These are phyloP conservation scores for Acanthochromis polyacanthus DNA, from an alignment of 2,113 vertebrate genomes.

Conservation along the genomic window DNA sequence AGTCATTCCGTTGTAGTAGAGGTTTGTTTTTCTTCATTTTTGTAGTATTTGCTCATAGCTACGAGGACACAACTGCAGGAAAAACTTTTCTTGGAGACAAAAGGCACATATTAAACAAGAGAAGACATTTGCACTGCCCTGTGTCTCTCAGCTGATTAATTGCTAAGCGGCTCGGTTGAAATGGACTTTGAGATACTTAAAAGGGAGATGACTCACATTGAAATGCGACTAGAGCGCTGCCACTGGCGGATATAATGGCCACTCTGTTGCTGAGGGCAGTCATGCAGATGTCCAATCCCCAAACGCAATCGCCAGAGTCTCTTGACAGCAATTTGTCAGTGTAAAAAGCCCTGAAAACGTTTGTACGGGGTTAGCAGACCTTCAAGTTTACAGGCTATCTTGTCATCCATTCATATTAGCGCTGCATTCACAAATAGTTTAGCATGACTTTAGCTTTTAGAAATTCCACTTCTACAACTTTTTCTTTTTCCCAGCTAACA, in stretches of 20 bases:
- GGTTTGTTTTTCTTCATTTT: constrained; percentile 14
- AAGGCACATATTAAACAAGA: constrained; percentile 25
- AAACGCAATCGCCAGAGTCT: constrained; percentile 34
- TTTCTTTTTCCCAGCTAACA: background rate
- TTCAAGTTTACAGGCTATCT: constrained; percentile 23
- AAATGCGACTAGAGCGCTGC: constrained; percentile 67
- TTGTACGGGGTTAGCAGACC: constrained; percentile 28
- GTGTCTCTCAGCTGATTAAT: constrained; percentile 47
- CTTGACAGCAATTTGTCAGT: constrained; percentile 34
- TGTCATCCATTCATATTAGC: constrained; percentile 5
- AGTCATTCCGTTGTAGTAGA: constrained; percentile 35
- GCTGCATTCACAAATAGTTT: constrained; percentile 7
- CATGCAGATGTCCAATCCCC: constrained; percentile 43
- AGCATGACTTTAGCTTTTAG: background rate
- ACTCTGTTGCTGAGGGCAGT: constrained; percentile 52
- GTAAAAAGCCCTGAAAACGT: constrained; percentile 37
- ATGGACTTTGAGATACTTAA: constrained; percentile 45
- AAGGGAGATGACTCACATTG: constrained; percentile 61
- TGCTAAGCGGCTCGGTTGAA: constrained; percentile 44
- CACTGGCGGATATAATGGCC: constrained; percentile 53
- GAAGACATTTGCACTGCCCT: constrained; percentile 6
- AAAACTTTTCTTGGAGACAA: constrained; percentile 7
- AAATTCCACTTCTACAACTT: background rate
- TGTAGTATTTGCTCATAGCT: constrained; percentile 44
- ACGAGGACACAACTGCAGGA: background rate